Base-by-base conservation (phyloP, 2,113 vertebrate genomes). In the Scophthalmus maximus region DNA sequence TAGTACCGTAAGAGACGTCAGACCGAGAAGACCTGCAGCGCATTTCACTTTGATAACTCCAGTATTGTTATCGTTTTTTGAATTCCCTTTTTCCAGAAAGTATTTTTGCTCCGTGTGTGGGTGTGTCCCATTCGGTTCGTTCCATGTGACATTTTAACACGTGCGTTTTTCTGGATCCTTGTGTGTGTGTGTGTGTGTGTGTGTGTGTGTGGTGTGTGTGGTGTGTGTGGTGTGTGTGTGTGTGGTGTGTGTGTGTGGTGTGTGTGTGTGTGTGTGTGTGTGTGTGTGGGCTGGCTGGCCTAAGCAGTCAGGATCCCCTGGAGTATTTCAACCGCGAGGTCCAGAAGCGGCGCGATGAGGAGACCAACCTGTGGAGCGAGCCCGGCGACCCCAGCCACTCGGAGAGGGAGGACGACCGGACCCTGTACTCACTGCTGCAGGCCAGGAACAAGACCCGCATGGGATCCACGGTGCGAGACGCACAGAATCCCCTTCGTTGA, bases 341-440 rank as follows among this genome's bases (percentile, higher is more conserved):
- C 25, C 93, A 95, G 84, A 93, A 93, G 57, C 86, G 93, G 11
- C 87, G 93, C 1, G 94, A 95, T 6, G 94, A 96, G 73, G 94
- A 95, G 78, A 90, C 92, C 11, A 95, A 96, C 73, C 82, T 96
- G 63, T 95, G 95, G 95, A 95, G 90, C 23, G 90, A 92, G 42
- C 94, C 95, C 0, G 93, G 92, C 22, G 95, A 95, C 84, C 81
- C 85, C 14, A 94, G 93, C 76, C 95, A 95, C 84, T 89, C 92
- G 0, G 95, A 95, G 83, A 84, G 94, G 22, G 89, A 81, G 0
- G 95, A 96, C 6, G 95, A 96, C 79, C 92, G 94, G 2, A 58
- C 81, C 1, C 93, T 96, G 0, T 84, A 93, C 68, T 59, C 90
- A 52, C 82, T 95, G 75, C 88, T 96, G 38, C 93, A 95, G 82